Evolutionary conservation across 2,797 vertebrate genomes (phyloP).

Genomic region (Nannoperca australis): DNA sequence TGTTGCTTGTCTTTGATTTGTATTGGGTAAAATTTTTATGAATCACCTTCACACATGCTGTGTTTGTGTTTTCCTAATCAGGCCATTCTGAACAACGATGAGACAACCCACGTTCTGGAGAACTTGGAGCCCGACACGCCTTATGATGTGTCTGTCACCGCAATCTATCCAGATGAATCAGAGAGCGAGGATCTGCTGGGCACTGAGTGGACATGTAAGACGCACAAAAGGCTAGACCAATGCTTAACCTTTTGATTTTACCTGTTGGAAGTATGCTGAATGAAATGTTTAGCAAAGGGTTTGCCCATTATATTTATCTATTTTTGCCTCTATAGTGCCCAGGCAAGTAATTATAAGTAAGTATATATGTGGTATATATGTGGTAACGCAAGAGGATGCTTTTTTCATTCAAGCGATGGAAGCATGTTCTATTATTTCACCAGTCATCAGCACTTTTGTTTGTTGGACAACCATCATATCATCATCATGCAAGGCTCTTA

Average conservation of each 20-base stretch:
- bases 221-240: constrained; percentile 2
- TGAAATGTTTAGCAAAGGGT: constrained; percentile 58
- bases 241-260: constrained; percentile 22
- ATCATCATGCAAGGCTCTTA: constrained; percentile 71
- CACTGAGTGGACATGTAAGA: constrained; percentile 93
- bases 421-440: constrained; percentile 74
- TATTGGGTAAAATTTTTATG: not conserved
- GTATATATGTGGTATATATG: constrained; percentile 74
- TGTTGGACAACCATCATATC: constrained; percentile 62
- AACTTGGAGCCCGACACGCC: constrained; percentile 91
- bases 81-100: constrained; percentile 93
- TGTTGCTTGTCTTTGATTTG: constrained; percentile 20
- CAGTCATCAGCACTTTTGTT: constrained; percentile 63
- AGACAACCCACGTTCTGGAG: constrained; percentile 89
- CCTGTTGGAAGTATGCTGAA: constrained; percentile 43
- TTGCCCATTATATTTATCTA: constrained; percentile 75
- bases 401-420: constrained; percentile 55
- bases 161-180: constrained; percentile 98
- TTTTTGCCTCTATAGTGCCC: constrained; percentile 81
- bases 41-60: constrained; percentile 21
- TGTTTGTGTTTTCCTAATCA: constrained; percentile 72
- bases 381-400: constrained; percentile 67
- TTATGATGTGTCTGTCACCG: constrained; percentile 94
- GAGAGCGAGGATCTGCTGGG: constrained; percentile 95
- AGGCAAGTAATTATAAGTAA: constrained; percentile 74